A percentile compares a stretch with the other conserved stretches of the same genome.
Evolutionary conservation across 2,888 invertebrate genomes (phyloP).

Genomic region (Drosophila demipolita): DNA sequence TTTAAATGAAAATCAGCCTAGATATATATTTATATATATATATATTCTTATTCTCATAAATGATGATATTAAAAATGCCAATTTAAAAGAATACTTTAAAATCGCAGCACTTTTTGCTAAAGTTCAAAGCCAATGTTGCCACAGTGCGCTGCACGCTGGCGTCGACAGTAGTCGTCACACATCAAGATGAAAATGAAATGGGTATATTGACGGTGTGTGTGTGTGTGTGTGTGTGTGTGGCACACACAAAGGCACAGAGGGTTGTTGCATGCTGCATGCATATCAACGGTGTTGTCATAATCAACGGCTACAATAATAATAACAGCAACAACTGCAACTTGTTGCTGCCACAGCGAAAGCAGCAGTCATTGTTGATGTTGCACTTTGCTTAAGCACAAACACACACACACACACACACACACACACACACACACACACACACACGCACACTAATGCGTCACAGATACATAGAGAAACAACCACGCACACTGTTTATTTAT

Average conservation of each 20-base stretch:
- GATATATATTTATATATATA: background rate
- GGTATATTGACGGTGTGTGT: constrained; percentile 45
- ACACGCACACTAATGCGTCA: background rate
- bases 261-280: background rate
- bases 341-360: constrained; percentile 48
- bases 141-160: constrained; percentile 35
- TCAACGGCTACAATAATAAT: constrained; percentile 61
- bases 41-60: no score
- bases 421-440: constrained; percentile 20
- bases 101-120: background rate
- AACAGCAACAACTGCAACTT: constrained; percentile 55
- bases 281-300: constrained; percentile 71
- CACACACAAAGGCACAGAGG: constrained; percentile 6
- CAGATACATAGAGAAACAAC: constrained; percentile 20
- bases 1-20: background rate
- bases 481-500: constrained; percentile 61
- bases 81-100: background rate
- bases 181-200: constrained; percentile 45
- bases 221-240: no score
- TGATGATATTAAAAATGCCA: no score
- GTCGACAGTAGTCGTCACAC: constrained; percentile 30
- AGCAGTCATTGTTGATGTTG: constrained; percentile 57
- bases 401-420: constrained; percentile 17
- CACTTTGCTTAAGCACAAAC: constrained; percentile 60
- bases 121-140: constrained; percentile 13